Percentiles rank a stretch among this genome's conserved stretches.
These are phyloP conservation scores for Phocides pigmalion DNA, from an alignment of 1,140 invertebrate species.

Conservation along the genomic window DNA sequence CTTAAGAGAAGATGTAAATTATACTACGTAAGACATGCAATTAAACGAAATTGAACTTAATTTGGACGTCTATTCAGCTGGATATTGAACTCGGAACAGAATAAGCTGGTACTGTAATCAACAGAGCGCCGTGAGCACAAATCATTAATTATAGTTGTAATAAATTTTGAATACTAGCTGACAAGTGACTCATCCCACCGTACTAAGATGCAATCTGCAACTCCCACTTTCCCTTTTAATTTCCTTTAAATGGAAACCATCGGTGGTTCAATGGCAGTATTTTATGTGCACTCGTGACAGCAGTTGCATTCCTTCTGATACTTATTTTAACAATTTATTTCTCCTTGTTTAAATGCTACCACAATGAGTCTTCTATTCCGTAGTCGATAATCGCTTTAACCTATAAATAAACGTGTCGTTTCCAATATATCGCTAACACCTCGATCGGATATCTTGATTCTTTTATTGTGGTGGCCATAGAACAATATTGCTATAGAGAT, in stretches of 20 bases:
- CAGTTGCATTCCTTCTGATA: not conserved
- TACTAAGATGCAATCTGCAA: not conserved
- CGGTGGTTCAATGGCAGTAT: not conserved
- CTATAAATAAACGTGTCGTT: constrained; percentile 8
- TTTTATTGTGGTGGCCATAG: not conserved
- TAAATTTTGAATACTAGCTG: not conserved
- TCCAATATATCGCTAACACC: constrained; percentile 20
- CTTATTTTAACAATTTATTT: constrained; percentile 2
- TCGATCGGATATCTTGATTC: constrained; percentile 5
- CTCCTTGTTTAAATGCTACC: not conserved
- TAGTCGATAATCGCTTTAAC: not conserved
- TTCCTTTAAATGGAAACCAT: not conserved
- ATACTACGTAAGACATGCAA: too few relatives aligned
- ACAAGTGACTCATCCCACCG: not conserved
- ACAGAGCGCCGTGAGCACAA: too few relatives aligned
- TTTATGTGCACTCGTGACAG: not conserved
- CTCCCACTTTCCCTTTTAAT: not conserved
- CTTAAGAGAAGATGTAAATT: too few relatives aligned
- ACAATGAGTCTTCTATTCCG: constrained; percentile 5
- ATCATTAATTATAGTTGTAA: not conserved
- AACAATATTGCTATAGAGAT: not conserved
- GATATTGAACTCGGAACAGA: too few relatives aligned
- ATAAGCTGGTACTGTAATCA: too few relatives aligned
- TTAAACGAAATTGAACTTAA: too few relatives aligned
- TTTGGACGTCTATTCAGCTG: too few relatives aligned